A percentile compares a stretch with the other conserved stretches of the same genome.
These are phyloP conservation scores for Ophthalmotilapia sp. DNA, from an alignment of 2,113 vertebrate genomes.

Conservation along the genomic window DNA sequence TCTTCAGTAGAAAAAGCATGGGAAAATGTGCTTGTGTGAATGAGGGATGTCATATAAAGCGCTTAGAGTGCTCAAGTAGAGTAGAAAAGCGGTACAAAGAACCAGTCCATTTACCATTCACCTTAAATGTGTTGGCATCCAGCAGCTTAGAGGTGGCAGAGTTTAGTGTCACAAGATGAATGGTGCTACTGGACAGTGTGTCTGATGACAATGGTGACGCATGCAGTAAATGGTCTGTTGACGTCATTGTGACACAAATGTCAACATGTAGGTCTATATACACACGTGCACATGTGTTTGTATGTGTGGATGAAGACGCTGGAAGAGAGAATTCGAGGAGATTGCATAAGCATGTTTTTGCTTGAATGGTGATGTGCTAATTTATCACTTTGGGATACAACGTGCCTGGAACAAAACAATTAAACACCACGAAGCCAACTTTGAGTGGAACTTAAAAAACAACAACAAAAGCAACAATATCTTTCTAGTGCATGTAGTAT, in stretches of 20 bases:
- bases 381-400: slow-evolving; percentile 58
- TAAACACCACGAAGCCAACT: slow-evolving; percentile 52
- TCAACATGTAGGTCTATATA: not conserved
- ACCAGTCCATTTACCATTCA: not conserved
- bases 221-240: slow-evolving; percentile 15
- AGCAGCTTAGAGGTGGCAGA: not conserved
- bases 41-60: not conserved
- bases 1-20: not conserved
- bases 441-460: slow-evolving; percentile 10
- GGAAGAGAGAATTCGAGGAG: not conserved
- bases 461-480: slow-evolving; percentile 15
- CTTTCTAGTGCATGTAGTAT: slow-evolving; percentile 18
- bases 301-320: not conserved
- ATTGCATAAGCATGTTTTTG: slow-evolving; percentile 27
- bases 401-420: slow-evolving; percentile 52
- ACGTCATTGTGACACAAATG: not conserved
- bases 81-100: not conserved
- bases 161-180: slow-evolving; percentile 24
- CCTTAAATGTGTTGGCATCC: not conserved
- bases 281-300: not conserved
- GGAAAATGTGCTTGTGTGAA: not conserved
- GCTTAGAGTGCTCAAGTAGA: not conserved
- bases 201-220: slow-evolving; percentile 16
- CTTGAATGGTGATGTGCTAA: slow-evolving; percentile 59
- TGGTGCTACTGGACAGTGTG: slow-evolving; percentile 27